phyloP scores from a whole-genome alignment of 1,140 invertebrate species.

The Drosophila kepulauana region DNA sequence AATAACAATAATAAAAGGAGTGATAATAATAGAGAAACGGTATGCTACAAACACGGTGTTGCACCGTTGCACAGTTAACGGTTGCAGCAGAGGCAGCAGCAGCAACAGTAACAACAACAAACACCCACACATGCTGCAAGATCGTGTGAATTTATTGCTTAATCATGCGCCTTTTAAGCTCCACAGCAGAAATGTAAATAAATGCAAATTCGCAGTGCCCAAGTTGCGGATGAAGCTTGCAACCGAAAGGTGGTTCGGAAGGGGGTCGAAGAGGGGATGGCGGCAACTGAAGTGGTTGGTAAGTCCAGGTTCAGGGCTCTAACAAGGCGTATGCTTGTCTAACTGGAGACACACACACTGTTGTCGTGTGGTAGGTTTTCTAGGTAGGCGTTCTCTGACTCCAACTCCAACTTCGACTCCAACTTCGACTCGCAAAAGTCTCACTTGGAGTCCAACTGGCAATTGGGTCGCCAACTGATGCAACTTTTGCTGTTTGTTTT shows the following conservation, averaged over 20 bases:
- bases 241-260: neutral
- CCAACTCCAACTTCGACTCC: neutral
- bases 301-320: conserved; percentile 35
- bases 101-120: conserved; percentile 25
- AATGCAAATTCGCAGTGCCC: conserved; percentile 48
- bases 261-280: neutral
- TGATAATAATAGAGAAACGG: conserved; percentile 18
- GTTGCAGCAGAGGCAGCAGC: conserved; percentile 22
- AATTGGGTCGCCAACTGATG: conserved; percentile 59
- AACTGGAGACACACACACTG: conserved; percentile 46
- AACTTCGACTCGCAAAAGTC: neutral
- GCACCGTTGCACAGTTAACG: conserved; percentile 44
- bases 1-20: conserved; percentile 28
- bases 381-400: conserved; percentile 56
- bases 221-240: neutral
- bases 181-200: conserved; percentile 65
- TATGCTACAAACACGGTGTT: conserved; percentile 20
- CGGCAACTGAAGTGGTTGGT: neutral
- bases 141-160: conserved; percentile 78
- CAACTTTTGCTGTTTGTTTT: conserved; percentile 66
- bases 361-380: conserved; percentile 25
- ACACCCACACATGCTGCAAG: conserved; percentile 45
- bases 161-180: conserved; percentile 68
- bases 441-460: conserved; percentile 1
- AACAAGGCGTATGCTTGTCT: conserved; percentile 57